phyloP scores from a whole-genome alignment of 2,113 vertebrate species.

The Numenius arquata region DNA sequence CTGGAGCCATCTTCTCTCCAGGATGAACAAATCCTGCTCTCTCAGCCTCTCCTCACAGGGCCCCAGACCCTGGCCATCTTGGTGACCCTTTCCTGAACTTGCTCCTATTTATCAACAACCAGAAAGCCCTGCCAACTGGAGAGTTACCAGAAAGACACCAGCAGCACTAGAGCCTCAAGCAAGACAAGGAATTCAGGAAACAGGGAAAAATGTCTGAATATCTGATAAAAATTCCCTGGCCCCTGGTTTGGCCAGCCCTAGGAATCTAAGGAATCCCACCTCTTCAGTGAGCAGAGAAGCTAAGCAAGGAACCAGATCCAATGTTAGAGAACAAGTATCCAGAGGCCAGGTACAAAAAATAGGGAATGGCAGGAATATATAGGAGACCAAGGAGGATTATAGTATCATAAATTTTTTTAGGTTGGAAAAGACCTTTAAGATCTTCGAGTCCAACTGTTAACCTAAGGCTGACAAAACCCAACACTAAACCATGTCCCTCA shows the following conservation, averaged over 20 bases:
- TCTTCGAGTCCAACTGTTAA: not conserved
- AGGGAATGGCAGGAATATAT: not conserved
- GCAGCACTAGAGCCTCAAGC: not conserved
- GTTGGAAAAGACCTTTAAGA: not conserved
- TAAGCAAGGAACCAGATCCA: not conserved
- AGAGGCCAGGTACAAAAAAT: not conserved
- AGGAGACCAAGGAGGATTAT: not conserved
- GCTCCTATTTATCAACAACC: not conserved
- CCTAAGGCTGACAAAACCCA: not conserved
- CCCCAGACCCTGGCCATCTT: not conserved
- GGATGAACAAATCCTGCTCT: not conserved
- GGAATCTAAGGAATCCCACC: not conserved
- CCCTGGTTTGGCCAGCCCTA: not conserved
- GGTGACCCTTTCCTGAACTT: not conserved
- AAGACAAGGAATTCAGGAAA: not conserved
- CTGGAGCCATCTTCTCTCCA: not conserved
- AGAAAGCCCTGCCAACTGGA: fast-evolving
- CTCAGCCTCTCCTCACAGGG: not conserved
- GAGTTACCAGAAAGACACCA: not conserved
- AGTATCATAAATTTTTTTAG: not conserved
- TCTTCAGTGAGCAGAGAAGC: not conserved
- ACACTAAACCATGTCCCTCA: not conserved
- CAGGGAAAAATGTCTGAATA: not conserved
- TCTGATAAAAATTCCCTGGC: not conserved
- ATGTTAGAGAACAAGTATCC: not conserved